phyloP scores from a whole-genome alignment of 2,113 vertebrate species.

The Pseudorasbora parva region DNA sequence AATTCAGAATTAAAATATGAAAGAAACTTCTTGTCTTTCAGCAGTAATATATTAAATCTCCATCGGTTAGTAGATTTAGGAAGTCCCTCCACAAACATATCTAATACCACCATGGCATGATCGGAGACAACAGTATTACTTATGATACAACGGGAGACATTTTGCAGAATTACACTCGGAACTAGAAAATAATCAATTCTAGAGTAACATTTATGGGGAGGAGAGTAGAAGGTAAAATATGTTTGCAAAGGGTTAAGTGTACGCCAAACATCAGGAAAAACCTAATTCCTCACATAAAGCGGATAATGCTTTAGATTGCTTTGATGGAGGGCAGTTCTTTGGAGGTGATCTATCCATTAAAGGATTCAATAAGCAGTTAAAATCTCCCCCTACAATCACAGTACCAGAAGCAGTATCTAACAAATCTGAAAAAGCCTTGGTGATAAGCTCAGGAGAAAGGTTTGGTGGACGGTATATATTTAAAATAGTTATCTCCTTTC shows the following conservation, averaged over 20 bases:
- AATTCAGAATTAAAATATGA: slow-evolving; percentile 3
- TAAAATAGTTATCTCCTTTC: not conserved
- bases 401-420: not conserved
- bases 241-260: not conserved
- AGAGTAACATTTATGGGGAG: not conserved
- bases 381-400: too few species aligned
- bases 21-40: slow-evolving; percentile 18
- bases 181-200: not conserved
- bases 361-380: slow-evolving; percentile 16
- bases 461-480: slow-evolving; percentile 5
- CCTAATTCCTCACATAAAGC: not conserved
- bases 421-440: not conserved
- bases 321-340: not conserved
- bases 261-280: not conserved
- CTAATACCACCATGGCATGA: not conserved
- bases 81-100: not conserved
- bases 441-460: slow-evolving; percentile 6
- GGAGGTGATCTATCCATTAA: not conserved
- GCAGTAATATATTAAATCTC: slow-evolving; percentile 2
- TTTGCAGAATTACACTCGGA: not conserved
- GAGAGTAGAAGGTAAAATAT: not conserved
- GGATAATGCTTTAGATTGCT: not conserved
- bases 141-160: not conserved
- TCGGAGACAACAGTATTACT: not conserved
- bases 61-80: not conserved